Evolutionary conservation across 2,888 invertebrate species (phyloP).

Genomic region (Cyclophora albipunctata): DNA sequence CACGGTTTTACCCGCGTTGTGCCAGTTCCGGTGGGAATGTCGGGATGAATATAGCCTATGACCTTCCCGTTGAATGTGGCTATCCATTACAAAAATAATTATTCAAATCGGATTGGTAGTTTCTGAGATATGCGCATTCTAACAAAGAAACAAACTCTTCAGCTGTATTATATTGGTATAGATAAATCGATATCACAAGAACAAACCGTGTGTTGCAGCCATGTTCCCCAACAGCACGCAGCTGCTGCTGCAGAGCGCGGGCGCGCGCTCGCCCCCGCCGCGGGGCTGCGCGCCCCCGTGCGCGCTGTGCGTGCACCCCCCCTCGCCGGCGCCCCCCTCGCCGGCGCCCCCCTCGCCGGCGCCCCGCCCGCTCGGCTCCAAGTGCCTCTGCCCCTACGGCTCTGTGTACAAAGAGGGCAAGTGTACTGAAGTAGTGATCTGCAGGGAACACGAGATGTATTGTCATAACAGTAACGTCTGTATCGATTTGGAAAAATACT

Average conservation of each 20-base stretch:
- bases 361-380: conserved; percentile 28
- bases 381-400: conserved; percentile 81
- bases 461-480: conserved; percentile 65
- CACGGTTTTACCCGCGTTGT: too few species aligned
- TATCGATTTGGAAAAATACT: conserved; percentile 43
- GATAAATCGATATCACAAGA: too few species aligned
- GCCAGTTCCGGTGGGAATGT: too few species aligned
- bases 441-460: conserved; percentile 62
- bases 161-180: too few species aligned
- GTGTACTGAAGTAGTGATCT: conserved; percentile 72
- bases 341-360: conserved; percentile 19
- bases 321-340: conserved; percentile 21
- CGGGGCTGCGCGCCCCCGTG: conserved; percentile 70
- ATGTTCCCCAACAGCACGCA: conserved; percentile 65
- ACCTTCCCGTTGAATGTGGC: too few species aligned
- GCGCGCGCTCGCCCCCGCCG: too few species aligned
- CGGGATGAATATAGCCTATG: too few species aligned
- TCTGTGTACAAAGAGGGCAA: conserved; percentile 68
- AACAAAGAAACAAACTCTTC: too few species aligned
- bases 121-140: too few species aligned
- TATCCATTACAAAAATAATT: too few species aligned
- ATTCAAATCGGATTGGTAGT: too few species aligned
- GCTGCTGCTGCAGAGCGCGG: conserved; percentile 33
- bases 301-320: conserved; percentile 81
- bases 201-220: conserved; percentile 42